Base-by-base conservation (phyloP, 2,113 vertebrate genomes). In the Eulemur rufifrons region DNA sequence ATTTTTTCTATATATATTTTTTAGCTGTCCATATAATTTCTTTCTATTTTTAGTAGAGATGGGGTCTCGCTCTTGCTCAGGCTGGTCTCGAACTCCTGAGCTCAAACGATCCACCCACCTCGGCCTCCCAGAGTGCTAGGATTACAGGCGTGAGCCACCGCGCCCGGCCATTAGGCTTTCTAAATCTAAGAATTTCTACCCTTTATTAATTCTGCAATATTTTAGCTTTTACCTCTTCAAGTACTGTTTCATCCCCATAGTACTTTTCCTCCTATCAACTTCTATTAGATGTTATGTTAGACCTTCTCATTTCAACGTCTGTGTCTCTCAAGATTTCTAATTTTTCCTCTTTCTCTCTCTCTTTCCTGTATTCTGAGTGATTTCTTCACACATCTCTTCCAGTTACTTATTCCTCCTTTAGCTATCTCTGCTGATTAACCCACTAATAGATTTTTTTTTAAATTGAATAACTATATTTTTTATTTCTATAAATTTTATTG, bases 141-240 rank as follows among this genome's bases (percentile, higher is more conserved):
- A 37, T 37, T 37, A 37, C 37, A 37, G 37, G 37, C 37, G 37
- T 37, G 37, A 37, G 37, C 37, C 37, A 37, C 37, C 37, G 37
- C 37, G 37, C 37, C 37, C 37, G 37, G 37, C 37, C 90, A 92
- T 27, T 63, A 85, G 77, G 39, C 37, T 93, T 95, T 91, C 64
- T 87, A 69, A 84, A 77, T 56, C 69, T 91, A 87, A 96, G 23
- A 32, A 76, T 18, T 89, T 68, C 32, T 68, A 8, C 39, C 66
- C 37, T 76, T 94, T n/a, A 64, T 73, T 73, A 96, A 77, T 73
- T 92, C 39, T 66, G 34, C 25, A 95, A 42, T 81, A 88, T 77
- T 91, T 94, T 95, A 86, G 78, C 21, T 32, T 47, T 68, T 68
- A 20, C 39, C 64, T 96, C 85, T 96, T 59, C 50, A 95, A 95